phyloP scores from a whole-genome alignment of 2,113 vertebrate genomes.

The Oncorhynchus tshawytscha region DNA sequence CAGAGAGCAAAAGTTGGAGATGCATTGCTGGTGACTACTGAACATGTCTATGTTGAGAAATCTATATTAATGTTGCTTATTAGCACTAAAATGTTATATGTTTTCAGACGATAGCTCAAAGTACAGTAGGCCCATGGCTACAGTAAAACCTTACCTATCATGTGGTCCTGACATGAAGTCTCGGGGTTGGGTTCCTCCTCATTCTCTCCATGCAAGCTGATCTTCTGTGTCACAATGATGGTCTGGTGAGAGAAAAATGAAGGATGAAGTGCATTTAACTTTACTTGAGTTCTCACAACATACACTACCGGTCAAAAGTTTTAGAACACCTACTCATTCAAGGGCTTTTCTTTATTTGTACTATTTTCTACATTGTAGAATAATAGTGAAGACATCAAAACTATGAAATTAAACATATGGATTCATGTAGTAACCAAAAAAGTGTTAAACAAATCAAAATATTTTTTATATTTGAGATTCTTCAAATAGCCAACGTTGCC shows the following conservation, averaged over 20 bases:
- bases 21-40: not conserved
- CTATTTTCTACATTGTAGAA: too few species aligned
- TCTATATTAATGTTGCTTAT: not conserved
- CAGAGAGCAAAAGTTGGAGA: not conserved
- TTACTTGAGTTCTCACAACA: too few species aligned
- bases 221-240: conserved; percentile 73
- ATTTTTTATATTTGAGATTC: too few species aligned
- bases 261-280: too few species aligned
- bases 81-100: not conserved
- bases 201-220: conserved; percentile 68
- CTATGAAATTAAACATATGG: too few species aligned
- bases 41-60: not conserved
- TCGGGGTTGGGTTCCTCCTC: conserved; percentile 71
- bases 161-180: conserved; percentile 79
- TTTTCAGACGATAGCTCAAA: not conserved
- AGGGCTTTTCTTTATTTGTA: too few species aligned
- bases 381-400: too few species aligned
- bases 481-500: too few species aligned
- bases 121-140: not conserved
- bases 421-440: too few species aligned
- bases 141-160: conserved; percentile 73
- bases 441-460: too few species aligned
- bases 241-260: conserved; percentile 59
- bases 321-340: too few species aligned
- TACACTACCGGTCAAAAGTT: too few species aligned